A percentile compares a stretch with the other conserved stretches of the same genome.
Conservation (phyloP, 2,888 invertebrate species). For the Herminia tarsipennalis region DNA sequence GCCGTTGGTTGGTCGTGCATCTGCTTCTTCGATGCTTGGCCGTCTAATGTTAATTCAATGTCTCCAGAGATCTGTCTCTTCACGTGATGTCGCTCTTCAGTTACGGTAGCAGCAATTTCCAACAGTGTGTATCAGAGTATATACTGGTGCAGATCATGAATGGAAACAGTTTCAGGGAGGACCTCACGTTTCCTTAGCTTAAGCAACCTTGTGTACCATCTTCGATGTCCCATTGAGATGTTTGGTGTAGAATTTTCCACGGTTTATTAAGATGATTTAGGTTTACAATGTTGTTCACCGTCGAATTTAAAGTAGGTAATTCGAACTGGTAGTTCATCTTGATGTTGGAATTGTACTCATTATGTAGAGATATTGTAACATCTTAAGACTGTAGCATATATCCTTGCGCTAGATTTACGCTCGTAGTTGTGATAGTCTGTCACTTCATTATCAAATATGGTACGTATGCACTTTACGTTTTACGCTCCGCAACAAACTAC, state of each 20-base stretch:
- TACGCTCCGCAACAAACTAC: neutral
- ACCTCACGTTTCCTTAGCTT: neutral
- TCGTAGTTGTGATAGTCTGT: conserved; percentile 1
- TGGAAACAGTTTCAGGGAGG: neutral
- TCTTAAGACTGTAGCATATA: conserved; percentile 7
- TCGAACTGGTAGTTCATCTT: neutral
- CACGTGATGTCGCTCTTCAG: too few relatives aligned
- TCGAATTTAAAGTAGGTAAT: neutral
- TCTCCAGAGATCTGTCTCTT: too few relatives aligned
- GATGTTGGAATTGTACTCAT: conserved; percentile 3
- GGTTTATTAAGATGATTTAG: neutral
- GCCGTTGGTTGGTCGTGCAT: too few relatives aligned
- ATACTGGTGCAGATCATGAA: neutral
- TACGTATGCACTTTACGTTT: neutral
- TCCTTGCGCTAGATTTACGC: conserved; percentile 5
- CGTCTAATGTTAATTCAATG: too few relatives aligned
- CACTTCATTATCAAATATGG: conserved; percentile 3
- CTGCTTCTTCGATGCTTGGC: too few relatives aligned
- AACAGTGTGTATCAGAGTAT: neutral
- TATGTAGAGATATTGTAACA: conserved; percentile 4
- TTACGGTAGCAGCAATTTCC: too few relatives aligned
- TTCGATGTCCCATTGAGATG: neutral
- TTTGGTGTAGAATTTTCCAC: neutral
- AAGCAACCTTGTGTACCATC: neutral
- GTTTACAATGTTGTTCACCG: neutral